Percentiles rank a stretch among this genome's conserved stretches.
phyloP scores from a whole-genome alignment of 2,888 invertebrate species.

The Heliconius sara region DNA sequence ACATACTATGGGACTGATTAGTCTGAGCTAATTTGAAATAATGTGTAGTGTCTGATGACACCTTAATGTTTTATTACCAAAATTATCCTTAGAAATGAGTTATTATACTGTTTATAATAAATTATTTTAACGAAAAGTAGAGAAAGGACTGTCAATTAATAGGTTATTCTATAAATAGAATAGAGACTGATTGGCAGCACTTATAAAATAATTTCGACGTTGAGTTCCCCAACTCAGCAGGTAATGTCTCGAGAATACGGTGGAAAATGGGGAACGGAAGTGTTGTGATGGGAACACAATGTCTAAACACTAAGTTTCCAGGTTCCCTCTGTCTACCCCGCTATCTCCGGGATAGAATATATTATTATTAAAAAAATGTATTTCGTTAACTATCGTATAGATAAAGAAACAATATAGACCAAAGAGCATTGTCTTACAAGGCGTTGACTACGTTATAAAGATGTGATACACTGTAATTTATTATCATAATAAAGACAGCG shows the following conservation, averaged over 20 bases:
- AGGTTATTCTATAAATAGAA: background rate
- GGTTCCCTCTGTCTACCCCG: too few species aligned
- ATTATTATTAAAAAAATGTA: background rate
- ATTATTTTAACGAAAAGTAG: background rate
- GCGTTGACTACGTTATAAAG: constrained; percentile 48
- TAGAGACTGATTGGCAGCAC: background rate
- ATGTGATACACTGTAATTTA: constrained; percentile 48
- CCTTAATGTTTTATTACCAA: background rate
- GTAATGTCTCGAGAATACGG: too few species aligned
- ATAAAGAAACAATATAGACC: background rate
- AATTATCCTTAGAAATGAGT: background rate
- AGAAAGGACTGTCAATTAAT: background rate
- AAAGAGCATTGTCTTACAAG: constrained; percentile 45
- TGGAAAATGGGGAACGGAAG: too few species aligned
- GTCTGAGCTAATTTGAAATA: background rate
- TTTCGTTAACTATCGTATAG: background rate
- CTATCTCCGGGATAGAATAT: background rate
- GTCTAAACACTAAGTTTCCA: too few species aligned
- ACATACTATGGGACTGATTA: background rate
- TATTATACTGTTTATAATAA: too few species aligned
- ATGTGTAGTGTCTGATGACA: background rate
- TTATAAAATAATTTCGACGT: too few species aligned
- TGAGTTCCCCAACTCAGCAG: too few species aligned
- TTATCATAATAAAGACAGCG: constrained; percentile 48
- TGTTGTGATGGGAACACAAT: too few species aligned